Base-by-base conservation (phyloP, 2,888 invertebrate species). In the Aquatica leii region DNA sequence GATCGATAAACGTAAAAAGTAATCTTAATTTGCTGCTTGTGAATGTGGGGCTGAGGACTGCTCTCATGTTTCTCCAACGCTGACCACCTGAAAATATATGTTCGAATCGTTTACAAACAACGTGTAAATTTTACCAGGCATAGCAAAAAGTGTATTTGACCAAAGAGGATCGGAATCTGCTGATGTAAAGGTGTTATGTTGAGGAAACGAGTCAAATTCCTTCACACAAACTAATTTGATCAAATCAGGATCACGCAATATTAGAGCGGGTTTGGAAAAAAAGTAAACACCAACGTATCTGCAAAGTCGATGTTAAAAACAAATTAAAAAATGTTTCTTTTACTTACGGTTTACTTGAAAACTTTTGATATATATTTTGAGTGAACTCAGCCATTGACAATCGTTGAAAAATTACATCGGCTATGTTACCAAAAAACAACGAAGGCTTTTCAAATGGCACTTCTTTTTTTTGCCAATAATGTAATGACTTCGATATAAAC, bases 11-110 rank as follows among this genome's bases (percentile, higher is more conserved):
- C 9, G 14, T 18, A 34, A 63, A 63, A 60, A 66, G 60, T 1
- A 24, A 18, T 8, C 52, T 56, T 50, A 68, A 41, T 61, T 68
- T 68, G 12, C 56, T 66, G 24, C 56, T 57, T 1, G 68, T 68
- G 50, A 68, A 68, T 12, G 68, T 48, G 14, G 68, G 63, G 6
- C 62, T 65, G 20, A 68, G 35, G 0, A 55, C 56, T 14, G 56
- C 31, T 50, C 68, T 24, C 51, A 66, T 64, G 12, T 66, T 51
- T 49, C 61, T 24, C 67, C 67, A 64, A 41, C 51, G 34, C 35
- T 60, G 50, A 21, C 61, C 68, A 63, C 21, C 20, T 49, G 15
- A 14, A 46, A 20, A 17, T 46, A 9, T n/a, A 37, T 8, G 2
- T 37, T 12, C 2, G 6, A 20, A 18, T 18, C 18, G 12, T 5